Conservation (phyloP, 2,888 invertebrate species). For the Rhyacophila evoluta region DNA sequence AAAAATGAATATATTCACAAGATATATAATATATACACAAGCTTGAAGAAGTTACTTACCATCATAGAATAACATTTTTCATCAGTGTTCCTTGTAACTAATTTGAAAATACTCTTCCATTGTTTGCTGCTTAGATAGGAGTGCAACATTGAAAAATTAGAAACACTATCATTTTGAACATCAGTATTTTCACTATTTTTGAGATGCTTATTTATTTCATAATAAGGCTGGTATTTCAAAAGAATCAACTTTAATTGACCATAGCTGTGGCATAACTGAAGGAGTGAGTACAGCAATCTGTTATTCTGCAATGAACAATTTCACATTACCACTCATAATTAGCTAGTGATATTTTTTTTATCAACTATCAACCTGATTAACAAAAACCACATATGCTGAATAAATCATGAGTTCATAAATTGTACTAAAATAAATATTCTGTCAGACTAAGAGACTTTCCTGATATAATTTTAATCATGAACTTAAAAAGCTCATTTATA, state of each 20-base stretch:
- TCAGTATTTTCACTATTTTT: neutral
- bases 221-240: conserved; percentile 40
- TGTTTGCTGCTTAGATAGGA: conserved; percentile 61
- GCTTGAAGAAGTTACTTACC: conserved; percentile 61
- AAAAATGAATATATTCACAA: no score
- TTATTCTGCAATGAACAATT: conserved; percentile 63
- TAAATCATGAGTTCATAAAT: no score
- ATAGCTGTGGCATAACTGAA: conserved; percentile 61
- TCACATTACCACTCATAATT: no score
- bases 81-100: conserved; percentile 58
- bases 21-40: no score
- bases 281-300: conserved; percentile 59
- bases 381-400: no score
- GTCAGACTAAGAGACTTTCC: no score
- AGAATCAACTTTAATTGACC: conserved; percentile 64
- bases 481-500: no score
- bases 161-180: conserved; percentile 10
- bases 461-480: no score
- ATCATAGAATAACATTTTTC: conserved; percentile 56
- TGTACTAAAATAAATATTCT: no score
- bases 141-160: conserved; percentile 57
- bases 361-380: no score
- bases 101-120: conserved; percentile 60
- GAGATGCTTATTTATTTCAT: neutral
- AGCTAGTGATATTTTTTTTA: no score